Conservation (phyloP, 2,113 vertebrate species). For the Suncus etruscus region DNA sequence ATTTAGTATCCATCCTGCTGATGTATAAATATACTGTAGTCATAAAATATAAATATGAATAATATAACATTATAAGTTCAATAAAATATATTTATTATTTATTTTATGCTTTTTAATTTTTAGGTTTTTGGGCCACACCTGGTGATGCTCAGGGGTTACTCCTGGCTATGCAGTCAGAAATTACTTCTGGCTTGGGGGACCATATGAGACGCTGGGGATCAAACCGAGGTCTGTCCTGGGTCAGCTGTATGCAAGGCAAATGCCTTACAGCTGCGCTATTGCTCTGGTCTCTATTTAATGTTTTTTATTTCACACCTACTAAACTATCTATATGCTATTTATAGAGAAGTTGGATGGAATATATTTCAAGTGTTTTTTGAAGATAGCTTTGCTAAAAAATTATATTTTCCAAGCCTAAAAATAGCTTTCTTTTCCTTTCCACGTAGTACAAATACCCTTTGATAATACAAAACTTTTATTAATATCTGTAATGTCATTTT, state of each 20-base stretch:
- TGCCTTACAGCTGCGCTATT: too few species aligned
- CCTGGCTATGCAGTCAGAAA: too few species aligned
- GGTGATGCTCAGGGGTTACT: too few species aligned
- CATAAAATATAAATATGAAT: too few species aligned
- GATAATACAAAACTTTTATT: slow-evolving; percentile 52
- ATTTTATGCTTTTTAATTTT: slow-evolving; percentile 1
- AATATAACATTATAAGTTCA: too few species aligned
- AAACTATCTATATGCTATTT: slow-evolving; percentile 6
- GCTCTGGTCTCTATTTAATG: background rate
- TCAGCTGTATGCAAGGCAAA: too few species aligned
- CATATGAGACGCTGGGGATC: too few species aligned
- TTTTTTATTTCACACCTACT: slow-evolving; percentile 37
- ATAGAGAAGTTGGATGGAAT: slow-evolving; percentile 8
- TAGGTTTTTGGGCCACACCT: background rate
- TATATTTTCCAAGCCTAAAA: slow-evolving; percentile 13
- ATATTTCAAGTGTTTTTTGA: slow-evolving; percentile 38
- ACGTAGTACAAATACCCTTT: slow-evolving; percentile 49
- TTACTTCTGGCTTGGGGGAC: too few species aligned
- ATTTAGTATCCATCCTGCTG: background rate
- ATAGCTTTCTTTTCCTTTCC: slow-evolving; percentile 41
- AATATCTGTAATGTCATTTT: slow-evolving; percentile 60
- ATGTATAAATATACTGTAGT: background rate
- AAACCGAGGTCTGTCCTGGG: too few species aligned
- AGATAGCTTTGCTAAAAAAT: slow-evolving; percentile 17
- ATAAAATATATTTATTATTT: too few species aligned